phyloP scores from a whole-genome alignment of 2,797 vertebrate species.

The Phyllotis vaccarum region DNA sequence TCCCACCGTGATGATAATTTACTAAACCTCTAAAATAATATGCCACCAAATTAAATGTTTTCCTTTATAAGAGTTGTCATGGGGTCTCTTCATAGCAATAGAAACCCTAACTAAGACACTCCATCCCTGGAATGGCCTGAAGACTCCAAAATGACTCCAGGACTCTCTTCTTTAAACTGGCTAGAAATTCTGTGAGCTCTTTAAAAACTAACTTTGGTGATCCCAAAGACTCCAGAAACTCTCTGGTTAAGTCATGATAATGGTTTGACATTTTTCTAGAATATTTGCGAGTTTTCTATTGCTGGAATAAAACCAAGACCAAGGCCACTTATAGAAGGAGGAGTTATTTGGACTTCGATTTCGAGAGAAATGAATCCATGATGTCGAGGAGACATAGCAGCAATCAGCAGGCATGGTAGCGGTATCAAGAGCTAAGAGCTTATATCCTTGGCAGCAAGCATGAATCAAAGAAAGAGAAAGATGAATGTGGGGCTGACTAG shows the following conservation, averaged over 20 bases:
- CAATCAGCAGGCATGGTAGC: not conserved
- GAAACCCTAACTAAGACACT: not conserved
- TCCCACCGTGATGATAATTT: not conserved
- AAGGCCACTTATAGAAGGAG: not conserved
- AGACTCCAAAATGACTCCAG: not conserved
- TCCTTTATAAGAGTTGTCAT: not conserved
- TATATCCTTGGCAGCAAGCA: not conserved
- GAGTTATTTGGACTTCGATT: not conserved
- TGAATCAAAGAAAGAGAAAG: not conserved
- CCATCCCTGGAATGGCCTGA: not conserved
- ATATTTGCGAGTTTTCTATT: not conserved
- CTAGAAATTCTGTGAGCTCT: constrained; percentile 12
- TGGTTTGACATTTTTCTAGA: not conserved
- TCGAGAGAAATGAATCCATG: not conserved
- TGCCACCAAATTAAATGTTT: not conserved
- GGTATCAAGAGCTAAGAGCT: not conserved
- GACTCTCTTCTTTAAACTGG: not conserved
- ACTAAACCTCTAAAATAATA: not conserved
- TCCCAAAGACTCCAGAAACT: not conserved
- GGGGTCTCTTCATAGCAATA: not conserved
- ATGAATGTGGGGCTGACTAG: not conserved
- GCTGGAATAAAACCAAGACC: not conserved
- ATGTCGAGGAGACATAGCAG: not conserved
- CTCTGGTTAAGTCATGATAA: not conserved
- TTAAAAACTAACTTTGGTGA: not conserved